A percentile compares a stretch with the other conserved stretches of the same genome.
Evolutionary conservation across 2,113 vertebrate genomes (phyloP).

Genomic region (Prunella fulvescens): DNA sequence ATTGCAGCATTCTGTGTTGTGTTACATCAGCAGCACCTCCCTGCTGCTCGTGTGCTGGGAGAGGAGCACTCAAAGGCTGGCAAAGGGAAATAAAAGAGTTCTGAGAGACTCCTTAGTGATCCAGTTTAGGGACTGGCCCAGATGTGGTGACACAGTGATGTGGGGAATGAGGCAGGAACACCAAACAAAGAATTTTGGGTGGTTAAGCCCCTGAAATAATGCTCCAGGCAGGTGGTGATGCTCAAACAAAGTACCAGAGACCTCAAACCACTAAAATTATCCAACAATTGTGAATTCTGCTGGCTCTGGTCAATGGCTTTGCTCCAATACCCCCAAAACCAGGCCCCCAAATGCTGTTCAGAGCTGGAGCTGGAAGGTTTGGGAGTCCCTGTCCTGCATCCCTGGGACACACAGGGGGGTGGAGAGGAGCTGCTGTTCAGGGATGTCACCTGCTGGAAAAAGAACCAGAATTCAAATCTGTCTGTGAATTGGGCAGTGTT

Average conservation of each 20-base stretch:
- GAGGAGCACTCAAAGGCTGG: neutral
- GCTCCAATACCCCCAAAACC: neutral
- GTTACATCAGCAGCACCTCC: neutral
- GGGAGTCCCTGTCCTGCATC: neutral
- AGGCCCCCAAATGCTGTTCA: too few species aligned
- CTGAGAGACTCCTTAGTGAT: neutral
- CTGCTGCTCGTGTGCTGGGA: neutral
- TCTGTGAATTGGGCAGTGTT: neutral
- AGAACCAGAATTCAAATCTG: neutral
- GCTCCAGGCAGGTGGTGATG: neutral
- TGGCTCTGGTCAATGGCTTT: neutral
- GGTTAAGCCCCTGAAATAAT: neutral
- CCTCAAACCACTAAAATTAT: rapidly evolving
- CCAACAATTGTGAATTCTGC: neutral
- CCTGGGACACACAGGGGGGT: rapidly evolving
- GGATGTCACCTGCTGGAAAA: neutral
- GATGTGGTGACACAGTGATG: neutral
- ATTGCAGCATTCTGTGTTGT: neutral
- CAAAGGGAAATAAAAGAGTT: neutral
- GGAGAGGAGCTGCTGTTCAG: neutral
- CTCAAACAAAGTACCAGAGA: neutral
- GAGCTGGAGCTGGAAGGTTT: neutral
- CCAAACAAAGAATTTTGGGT: neutral
- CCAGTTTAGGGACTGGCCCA: neutral
- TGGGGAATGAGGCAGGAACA: neutral